Conservation (phyloP, 2,113 vertebrate species). For the Anseranas semipalmata region DNA sequence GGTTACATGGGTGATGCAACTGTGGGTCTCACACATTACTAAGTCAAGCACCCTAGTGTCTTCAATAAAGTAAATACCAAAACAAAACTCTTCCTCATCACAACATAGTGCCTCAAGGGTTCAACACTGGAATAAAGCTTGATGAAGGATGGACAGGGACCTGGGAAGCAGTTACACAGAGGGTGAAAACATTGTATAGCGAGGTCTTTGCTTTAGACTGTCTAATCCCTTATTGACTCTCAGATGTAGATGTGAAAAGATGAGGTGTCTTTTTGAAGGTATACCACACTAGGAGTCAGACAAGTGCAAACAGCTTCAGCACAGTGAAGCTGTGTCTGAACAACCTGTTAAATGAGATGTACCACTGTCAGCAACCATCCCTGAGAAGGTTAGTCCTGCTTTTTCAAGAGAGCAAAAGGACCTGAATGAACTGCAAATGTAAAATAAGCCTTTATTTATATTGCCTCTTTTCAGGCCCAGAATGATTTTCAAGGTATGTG, state of each 20-base stretch:
- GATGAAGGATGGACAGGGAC: neutral
- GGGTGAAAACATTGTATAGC: neutral
- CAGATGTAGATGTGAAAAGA: neutral
- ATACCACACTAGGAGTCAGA: neutral
- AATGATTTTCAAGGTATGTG: neutral
- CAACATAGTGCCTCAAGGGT: neutral
- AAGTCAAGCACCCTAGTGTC: neutral
- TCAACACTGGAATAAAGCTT: neutral
- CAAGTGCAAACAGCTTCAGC: neutral
- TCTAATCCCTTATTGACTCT: neutral
- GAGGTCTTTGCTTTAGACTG: neutral
- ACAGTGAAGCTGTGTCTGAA: neutral
- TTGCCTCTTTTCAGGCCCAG: neutral
- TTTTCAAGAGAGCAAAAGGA: neutral
- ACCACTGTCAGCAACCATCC: neutral
- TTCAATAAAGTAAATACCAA: neutral
- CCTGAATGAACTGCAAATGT: neutral
- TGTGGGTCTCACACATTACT: neutral
- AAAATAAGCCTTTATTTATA: neutral
- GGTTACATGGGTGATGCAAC: neutral
- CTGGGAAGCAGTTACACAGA: neutral
- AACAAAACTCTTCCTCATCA: neutral
- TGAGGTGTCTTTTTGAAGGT: neutral
- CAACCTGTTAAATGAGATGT: neutral
- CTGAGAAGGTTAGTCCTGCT: neutral